Percentiles rank a stretch among this genome's conserved stretches.
phyloP scores from a whole-genome alignment of 92 coral and sea anemone species.

The Phenganax subtilis region DNA sequence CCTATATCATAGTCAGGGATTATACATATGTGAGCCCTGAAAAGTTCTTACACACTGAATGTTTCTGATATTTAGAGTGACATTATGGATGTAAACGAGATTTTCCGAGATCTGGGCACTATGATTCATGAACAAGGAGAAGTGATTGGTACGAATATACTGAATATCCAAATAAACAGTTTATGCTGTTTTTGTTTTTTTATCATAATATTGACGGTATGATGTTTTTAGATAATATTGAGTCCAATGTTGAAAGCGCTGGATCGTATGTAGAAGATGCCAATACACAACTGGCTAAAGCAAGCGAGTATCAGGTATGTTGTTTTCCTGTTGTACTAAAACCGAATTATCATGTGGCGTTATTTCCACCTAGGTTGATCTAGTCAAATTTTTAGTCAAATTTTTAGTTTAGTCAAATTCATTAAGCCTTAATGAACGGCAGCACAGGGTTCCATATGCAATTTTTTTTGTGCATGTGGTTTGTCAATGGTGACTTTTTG shows the following conservation, averaged over 20 bases:
- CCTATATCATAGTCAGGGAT: too few species aligned
- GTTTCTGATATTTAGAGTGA: conserved; percentile 52
- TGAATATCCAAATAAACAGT: too few species aligned
- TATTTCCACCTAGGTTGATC: not conserved
- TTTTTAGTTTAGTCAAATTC: too few species aligned
- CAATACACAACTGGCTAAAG: conserved; percentile 75
- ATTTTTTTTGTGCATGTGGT: too few species aligned
- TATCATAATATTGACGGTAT: not conserved
- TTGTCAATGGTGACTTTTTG: too few species aligned
- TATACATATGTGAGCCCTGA: not conserved
- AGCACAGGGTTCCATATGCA: too few species aligned
- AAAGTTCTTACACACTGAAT: not conserved
- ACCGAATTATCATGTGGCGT: not conserved
- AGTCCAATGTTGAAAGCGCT: conserved; percentile 76
- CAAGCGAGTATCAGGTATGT: conserved; percentile 77
- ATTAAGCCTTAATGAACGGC: too few species aligned
- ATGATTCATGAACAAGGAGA: conserved; percentile 99
- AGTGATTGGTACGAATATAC: conserved; percentile 56
- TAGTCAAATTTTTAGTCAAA: too few species aligned
- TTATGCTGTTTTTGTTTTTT: not conserved
- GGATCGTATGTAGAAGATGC: conserved; percentile 74
- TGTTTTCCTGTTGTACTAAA: not conserved
- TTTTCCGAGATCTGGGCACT: conserved; percentile 87
- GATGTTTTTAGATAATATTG: conserved; percentile 71
- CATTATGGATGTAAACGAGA: conserved; percentile 91